These are phyloP conservation scores for Poecilia gillii DNA, from an alignment of 2,797 vertebrate species.

Conservation along the genomic window DNA sequence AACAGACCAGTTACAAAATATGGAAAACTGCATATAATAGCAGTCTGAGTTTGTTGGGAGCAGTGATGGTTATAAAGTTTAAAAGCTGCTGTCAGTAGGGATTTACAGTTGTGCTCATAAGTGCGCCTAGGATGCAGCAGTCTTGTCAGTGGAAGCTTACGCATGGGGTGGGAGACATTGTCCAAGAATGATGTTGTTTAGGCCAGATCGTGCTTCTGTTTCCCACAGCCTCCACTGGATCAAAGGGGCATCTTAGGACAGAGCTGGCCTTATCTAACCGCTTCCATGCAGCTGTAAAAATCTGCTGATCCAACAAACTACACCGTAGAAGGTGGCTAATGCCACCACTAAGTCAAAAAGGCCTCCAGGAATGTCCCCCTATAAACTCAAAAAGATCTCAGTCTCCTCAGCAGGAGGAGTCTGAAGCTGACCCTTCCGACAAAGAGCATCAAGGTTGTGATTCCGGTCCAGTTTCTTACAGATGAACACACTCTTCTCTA, in stretches of 20 bases:
- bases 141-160: background rate
- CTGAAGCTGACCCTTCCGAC: background rate
- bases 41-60: no score
- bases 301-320: background rate
- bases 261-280: background rate
- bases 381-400: background rate
- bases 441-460: background rate
- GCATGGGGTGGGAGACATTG: background rate
- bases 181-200: background rate
- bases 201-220: background rate
- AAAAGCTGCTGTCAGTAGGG: background rate
- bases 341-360: background rate
- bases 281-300: background rate
- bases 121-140: background rate
- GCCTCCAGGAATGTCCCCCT: background rate
- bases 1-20: no score
- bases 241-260: background rate
- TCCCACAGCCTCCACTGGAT: background rate
- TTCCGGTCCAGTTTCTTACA: background rate
- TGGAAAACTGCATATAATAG: no score
- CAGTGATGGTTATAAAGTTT: background rate
- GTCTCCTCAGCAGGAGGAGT: background rate
- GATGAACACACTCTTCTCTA: background rate
- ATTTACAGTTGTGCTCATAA: background rate
- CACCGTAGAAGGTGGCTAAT: background rate